Base-by-base conservation (phyloP, 1,140 invertebrate genomes). In the Harpegnathos saltator region DNA sequence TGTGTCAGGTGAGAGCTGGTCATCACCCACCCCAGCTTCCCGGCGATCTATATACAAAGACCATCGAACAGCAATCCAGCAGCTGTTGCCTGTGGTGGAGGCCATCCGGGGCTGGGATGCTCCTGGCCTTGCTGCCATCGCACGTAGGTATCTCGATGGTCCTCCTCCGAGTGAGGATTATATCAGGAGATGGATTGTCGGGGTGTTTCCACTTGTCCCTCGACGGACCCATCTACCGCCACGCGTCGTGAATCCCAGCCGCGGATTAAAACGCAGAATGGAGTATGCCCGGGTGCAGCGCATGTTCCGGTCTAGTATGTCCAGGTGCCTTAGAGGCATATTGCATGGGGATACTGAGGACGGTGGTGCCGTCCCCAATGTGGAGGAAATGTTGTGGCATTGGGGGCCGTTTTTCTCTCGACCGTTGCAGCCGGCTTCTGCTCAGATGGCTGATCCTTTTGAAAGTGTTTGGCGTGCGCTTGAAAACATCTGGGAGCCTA, bases 241-340 rank as follows among this genome's bases (percentile, higher is more conserved):
- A 1, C 62, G 62, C 38, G 17, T 11, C 9, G 14, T 65, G 14
- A 12, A 58, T n/a, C 26, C 11, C 50, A 15, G 44, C 24, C 48
- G 22, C 15, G 54, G 17, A 0, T 7, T 52, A 12, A 48, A 9
- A 24, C 44, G 71, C 3, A 52, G 54, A 4, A 15, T 50, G 52
- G 77, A 59, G 11, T 80, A 80, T 48, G 63, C 63, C 4, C 77
- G 63, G 0, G 24, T 59, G 0, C 77, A 80, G 33, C 12, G 50
- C 17, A 14, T 80, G 2, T 80, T 69, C 52, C 19, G 44, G 62
- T 19, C 15, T 1, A 33, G 59, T 14, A 80, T 83, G 81, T 73
- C 56, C 17, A 44, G 33, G 58, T 26, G 59, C 33, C 59, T 26
- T 1, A 73, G 14, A 5, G 62, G 54, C 33, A 82, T 72, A 17